phyloP scores from a whole-genome alignment of 2,797 vertebrate genomes.

The Neosilurus hyrtlii region DNA sequence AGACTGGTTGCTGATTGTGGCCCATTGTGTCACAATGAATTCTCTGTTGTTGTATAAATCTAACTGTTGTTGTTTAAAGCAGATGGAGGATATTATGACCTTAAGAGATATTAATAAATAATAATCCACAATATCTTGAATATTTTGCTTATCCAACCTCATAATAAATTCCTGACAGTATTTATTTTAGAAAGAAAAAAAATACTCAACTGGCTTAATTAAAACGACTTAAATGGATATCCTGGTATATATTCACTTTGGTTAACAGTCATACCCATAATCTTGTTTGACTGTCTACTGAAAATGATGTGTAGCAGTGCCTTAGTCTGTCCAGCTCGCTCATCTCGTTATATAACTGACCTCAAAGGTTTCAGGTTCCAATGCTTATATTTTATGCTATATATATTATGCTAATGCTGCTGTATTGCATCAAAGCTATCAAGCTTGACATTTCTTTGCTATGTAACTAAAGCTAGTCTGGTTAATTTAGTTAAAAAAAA shows the following conservation, averaged over 20 bases:
- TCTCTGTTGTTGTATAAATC: neutral
- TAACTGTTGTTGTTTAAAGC: neutral
- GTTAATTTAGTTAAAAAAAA: neutral
- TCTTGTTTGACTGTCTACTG: neutral
- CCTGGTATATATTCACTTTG: neutral
- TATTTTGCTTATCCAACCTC: neutral
- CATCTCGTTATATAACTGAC: neutral
- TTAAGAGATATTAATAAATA: neutral
- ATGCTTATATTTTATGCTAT: neutral
- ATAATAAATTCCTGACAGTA: neutral
- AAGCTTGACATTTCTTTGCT: neutral
- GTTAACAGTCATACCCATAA: neutral
- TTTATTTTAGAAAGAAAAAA: neutral
- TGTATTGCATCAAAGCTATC: neutral
- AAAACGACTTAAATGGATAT: neutral
- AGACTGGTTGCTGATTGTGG: too few species aligned
- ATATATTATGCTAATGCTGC: neutral
- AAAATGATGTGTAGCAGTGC: neutral
- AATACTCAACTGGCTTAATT: neutral
- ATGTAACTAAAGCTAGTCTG: neutral
- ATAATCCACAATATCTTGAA: neutral
- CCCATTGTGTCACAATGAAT: neutral
- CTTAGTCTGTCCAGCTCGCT: neutral
- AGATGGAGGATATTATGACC: neutral
- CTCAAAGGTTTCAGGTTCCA: neutral